phyloP scores from a whole-genome alignment of 2,113 vertebrate species.

The Ameiurus melas region DNA sequence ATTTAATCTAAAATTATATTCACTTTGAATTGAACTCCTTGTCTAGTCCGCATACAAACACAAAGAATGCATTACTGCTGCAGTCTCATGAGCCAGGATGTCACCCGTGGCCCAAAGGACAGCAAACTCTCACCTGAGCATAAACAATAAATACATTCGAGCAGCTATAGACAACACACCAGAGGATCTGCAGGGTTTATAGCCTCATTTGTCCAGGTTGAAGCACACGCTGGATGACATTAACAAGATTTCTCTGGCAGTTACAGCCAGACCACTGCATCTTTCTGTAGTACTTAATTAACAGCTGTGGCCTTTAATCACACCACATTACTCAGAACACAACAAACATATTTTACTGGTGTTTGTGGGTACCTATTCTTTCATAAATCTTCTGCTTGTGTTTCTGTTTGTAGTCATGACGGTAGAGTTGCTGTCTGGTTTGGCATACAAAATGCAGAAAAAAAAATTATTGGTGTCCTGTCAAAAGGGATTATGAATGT shows the following conservation, averaged over 20 bases:
- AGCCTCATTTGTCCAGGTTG: slow-evolving; percentile 45
- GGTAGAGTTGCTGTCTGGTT: slow-evolving; percentile 6
- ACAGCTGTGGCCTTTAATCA: slow-evolving; percentile 17
- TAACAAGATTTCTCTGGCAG: slow-evolving; percentile 41
- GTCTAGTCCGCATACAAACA: not conserved
- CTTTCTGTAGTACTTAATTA: slow-evolving; percentile 30
- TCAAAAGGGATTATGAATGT: slow-evolving; percentile 49
- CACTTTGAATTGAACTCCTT: not conserved
- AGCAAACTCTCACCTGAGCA: slow-evolving; percentile 46
- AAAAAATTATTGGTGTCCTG: slow-evolving; percentile 43
- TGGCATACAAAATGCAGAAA: slow-evolving; percentile 25
- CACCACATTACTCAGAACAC: slow-evolving; percentile 1
- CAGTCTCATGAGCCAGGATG: slow-evolving; percentile 33
- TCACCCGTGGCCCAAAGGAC: slow-evolving; percentile 30
- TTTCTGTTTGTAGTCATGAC: not conserved
- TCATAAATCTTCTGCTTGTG: not conserved
- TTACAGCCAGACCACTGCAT: slow-evolving; percentile 35
- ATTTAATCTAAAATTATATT: not conserved
- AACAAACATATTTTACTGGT: not conserved
- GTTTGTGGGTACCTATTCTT: not conserved
- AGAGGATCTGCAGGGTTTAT: slow-evolving; percentile 48
- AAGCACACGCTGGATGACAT: slow-evolving; percentile 24
- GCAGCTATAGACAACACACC: slow-evolving; percentile 48
- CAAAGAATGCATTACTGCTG: slow-evolving; percentile 44
- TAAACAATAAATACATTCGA: slow-evolving; percentile 49